Base-by-base conservation (phyloP, 2,888 invertebrate genomes). In the Mycogona germanica region DNA sequence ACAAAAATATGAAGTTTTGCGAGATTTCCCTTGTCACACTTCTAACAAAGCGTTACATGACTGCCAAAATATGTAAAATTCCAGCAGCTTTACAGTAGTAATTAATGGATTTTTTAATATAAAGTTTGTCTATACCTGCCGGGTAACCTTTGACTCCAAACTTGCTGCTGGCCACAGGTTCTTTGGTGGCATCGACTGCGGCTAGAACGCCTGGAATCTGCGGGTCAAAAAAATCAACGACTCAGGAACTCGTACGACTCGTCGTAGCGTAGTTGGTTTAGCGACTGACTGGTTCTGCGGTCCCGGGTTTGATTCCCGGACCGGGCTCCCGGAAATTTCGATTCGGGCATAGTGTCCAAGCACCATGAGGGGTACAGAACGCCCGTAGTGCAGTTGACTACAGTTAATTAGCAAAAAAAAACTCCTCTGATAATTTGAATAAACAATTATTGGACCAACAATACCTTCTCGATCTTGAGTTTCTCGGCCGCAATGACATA, bases 111-210 rank as follows among this genome's bases (percentile, higher is more conserved):
- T 19, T 14, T 21, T 45, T 17, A 46, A 30, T 14, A 35, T 26
- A 25, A 28, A 50, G 4, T 9, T 46, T 46, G 6, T 21, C 17
- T 21, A 28, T 45, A 55, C 54, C 56, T 0, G 86, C 84, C 0
- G 87, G 87, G 65, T 84, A 87, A 0, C 87, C 86, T 61, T 80
- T 81, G 0, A 87, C 81, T 48, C 64, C 64, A 66, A 77, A 88
- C 48, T 78, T 75, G 0, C 81, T 75, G 0, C 78, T 84, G 29
- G 88, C 66, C 0, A 75, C 70, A 0, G 76, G 74, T 60, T 87
- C 80, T 64, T 84, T 81, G 0, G 88, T 88, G 0, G 86, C 87
- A 72, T 92, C 91, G 1, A 92, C 77, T 0, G 89, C 91, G 0
- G 84, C 88, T 55, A 91, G 67, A 59, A 82, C 70, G 0, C 87